These are phyloP conservation scores for Laticauda laticaudata DNA, from an alignment of 2,113 vertebrate species.

Conservation along the genomic window DNA sequence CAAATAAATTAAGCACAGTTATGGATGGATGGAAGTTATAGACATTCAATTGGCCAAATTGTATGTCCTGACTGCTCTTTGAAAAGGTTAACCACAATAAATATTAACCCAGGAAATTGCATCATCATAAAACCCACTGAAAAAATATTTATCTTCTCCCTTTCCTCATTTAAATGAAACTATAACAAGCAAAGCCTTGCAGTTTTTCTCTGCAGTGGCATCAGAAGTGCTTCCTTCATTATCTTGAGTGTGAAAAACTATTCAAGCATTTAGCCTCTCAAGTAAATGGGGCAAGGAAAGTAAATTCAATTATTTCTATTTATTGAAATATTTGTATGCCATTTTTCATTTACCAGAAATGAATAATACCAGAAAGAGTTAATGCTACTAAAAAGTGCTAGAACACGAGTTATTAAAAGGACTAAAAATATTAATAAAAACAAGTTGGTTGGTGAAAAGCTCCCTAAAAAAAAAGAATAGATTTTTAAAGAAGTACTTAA, in stretches of 20 bases:
- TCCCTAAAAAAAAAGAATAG: not conserved
- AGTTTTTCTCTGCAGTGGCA: fast-evolving
- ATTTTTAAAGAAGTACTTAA: not conserved
- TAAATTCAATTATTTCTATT: not conserved
- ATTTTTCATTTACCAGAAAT: not conserved
- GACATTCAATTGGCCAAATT: not conserved
- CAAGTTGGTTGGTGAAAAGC: not conserved
- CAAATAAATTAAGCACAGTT: not conserved
- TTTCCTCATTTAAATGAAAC: constrained; percentile 28
- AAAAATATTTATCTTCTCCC: not conserved
- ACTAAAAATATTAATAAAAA: not conserved
- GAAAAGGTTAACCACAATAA: not conserved
- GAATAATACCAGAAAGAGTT: not conserved
- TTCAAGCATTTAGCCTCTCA: not conserved
- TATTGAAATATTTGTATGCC: not conserved
- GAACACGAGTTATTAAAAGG: not conserved
- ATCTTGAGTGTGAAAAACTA: not conserved
- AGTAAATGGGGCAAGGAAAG: not conserved
- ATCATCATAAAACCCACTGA: not conserved
- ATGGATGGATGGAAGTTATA: constrained; percentile 28
- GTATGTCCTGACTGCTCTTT: not conserved
- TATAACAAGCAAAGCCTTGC: not conserved
- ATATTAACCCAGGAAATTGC: not conserved
- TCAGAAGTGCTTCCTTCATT: not conserved
- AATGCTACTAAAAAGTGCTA: not conserved